A percentile compares a stretch with the other conserved stretches of the same genome.
These are phyloP conservation scores for Gadopsis marmoratus DNA, from an alignment of 2,797 vertebrate genomes.

Conservation along the genomic window DNA sequence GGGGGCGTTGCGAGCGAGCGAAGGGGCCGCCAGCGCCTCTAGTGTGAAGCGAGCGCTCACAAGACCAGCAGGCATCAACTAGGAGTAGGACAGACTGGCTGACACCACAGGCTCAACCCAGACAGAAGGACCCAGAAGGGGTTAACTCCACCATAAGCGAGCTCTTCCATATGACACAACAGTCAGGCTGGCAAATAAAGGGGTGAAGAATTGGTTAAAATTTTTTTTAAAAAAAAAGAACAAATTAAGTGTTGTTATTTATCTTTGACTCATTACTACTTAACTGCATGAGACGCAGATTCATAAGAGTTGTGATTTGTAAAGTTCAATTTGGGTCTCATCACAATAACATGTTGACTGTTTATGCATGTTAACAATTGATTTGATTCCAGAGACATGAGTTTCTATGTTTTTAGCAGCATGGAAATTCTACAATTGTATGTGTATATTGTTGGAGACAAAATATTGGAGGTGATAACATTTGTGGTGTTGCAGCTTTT, in stretches of 20 bases:
- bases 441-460: constrained; percentile 66
- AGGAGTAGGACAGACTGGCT: constrained; percentile 92
- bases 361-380: constrained; percentile 33
- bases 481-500: constrained; percentile 40
- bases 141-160: constrained; percentile 99
- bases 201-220: constrained; percentile 99
- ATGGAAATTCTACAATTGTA: constrained; percentile 30
- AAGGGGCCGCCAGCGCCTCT: constrained; percentile 81
- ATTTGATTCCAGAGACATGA: constrained; percentile 28
- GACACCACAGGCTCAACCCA: constrained; percentile 98
- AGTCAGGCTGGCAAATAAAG: constrained; percentile 99
- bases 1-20: constrained; percentile 77
- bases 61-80: constrained; percentile 86
- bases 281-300: constrained; percentile 62
- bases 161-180: constrained; percentile 94
- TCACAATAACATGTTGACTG: constrained; percentile 20
- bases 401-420: constrained; percentile 48
- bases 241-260: constrained; percentile 78
- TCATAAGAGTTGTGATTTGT: constrained; percentile 29
- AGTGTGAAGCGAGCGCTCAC: constrained; percentile 84
- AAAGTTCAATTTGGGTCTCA: constrained; percentile 44
- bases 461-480: constrained; percentile 45
- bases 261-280: constrained; percentile 46
- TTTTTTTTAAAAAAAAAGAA: constrained; percentile 80
- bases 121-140: constrained; percentile 99